Base-by-base conservation (phyloP, 2,113 vertebrate species). In the Proterorhinus semilunaris region DNA sequence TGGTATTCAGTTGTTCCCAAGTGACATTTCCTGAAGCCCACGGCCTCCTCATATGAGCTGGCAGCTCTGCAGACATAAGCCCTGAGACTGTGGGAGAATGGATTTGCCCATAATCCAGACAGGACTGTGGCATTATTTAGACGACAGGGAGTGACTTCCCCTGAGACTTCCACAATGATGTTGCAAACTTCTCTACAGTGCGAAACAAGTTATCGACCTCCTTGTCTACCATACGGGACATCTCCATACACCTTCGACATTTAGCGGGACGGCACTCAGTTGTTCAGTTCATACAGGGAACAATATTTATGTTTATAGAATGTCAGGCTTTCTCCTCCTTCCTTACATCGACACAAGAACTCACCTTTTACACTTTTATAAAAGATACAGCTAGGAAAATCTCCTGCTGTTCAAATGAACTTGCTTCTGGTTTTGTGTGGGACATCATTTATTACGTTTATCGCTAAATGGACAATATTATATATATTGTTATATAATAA, bases 91-190 rank as follows among this genome's bases (percentile, higher is more conserved):
- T 63, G 62, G 45, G 62, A 63, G 62, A 63, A 63, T 63, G 62
- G 62, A 63, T 63, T 63, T 63, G 46, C n/a, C 46, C 45, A 46
- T 63, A 63, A 63, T 63, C 62, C 62, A 63, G 46, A 55, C 16
- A 55, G 6, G n/a, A 45, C 46, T 63, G 55, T 58, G 27, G 55
- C 55, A 58, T 58, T 58, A 58, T 58, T 58, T 12, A 58, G 21
- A 58, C 55, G 55, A 42, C 55, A 58, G 55, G 27, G 27, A 58
- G 17, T 10, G 27, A 42, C 27, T 58, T 58, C 27, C 42, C 21
- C 21, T 42, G 55, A 42, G 17, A 42, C 55, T 58, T 58, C 10
- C 53, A 58, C 10, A 58, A 58, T 42, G 55, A 58, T 42, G 55
- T 36, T 27, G 42, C 55, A 58, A 58, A 58, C 55, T 58, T 42